Conservation (phyloP, 1,140 invertebrate species). For the Sarcophaga peregrina region DNA sequence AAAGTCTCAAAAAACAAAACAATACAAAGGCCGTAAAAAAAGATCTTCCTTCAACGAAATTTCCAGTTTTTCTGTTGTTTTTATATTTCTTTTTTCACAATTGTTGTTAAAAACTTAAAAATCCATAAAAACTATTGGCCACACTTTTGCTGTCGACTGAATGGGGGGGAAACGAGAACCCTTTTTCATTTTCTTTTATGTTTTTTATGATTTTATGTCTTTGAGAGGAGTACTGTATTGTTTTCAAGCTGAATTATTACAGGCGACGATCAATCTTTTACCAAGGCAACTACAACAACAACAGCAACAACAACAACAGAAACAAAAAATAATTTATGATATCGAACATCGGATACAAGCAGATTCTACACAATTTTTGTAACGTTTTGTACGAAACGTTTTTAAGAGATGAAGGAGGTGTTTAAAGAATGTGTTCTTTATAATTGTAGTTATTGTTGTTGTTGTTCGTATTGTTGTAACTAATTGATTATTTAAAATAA, state of each 20-base stretch:
- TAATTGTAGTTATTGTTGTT: too few relatives aligned
- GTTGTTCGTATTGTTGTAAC: background rate
- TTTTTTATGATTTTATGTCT: background rate
- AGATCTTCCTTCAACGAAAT: background rate
- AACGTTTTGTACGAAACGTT: too few relatives aligned
- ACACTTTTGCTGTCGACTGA: slow-evolving; percentile 31
- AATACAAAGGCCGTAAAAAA: background rate
- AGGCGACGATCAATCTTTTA: too few relatives aligned
- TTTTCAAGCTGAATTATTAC: too few relatives aligned
- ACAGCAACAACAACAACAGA: too few relatives aligned
- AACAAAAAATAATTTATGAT: too few relatives aligned
- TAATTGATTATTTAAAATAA: slow-evolving; percentile 13
- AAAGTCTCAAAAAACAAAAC: slow-evolving; percentile 11
- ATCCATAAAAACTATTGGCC: slow-evolving; percentile 24
- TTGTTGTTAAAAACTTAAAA: background rate
- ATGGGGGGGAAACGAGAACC: background rate
- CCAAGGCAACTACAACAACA: too few relatives aligned
- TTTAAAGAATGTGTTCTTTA: too few relatives aligned
- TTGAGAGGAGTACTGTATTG: background rate
- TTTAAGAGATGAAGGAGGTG: too few relatives aligned
- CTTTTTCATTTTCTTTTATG: background rate
- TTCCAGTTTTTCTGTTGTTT: slow-evolving; percentile 12
- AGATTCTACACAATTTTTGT: too few relatives aligned
- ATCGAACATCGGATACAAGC: too few relatives aligned
- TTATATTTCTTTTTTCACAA: background rate